Evolutionary conservation across 2,888 invertebrate genomes (phyloP).

Genomic region (Melinaea marsaeus): DNA sequence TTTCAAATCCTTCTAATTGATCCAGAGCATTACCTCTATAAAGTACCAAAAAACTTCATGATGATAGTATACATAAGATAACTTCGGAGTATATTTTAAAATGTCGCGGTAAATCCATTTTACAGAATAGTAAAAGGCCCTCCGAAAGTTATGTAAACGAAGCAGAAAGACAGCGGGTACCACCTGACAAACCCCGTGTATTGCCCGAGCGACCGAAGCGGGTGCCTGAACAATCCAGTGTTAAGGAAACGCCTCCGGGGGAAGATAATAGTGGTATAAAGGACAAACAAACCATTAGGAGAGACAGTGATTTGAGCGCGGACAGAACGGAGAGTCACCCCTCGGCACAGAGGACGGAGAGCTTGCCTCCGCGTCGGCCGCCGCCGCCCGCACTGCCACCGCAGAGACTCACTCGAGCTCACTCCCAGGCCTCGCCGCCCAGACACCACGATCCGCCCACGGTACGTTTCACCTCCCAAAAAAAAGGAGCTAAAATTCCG

Average conservation of each 20-base stretch:
- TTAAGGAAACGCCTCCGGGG: neutral
- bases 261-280: neutral
- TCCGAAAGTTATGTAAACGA: slow-evolving; percentile 39
- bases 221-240: slow-evolving; percentile 17
- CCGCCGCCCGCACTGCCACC: slow-evolving; percentile 46
- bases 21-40: too few species aligned
- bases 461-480: slow-evolving; percentile 32
- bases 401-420: slow-evolving; percentile 55
- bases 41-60: too few species aligned
- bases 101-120: neutral
- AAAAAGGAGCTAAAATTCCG: neutral
- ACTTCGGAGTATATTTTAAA: too few species aligned
- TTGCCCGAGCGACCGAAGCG: slow-evolving; percentile 26
- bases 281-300: neutral
- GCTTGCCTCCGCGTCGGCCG: slow-evolving; percentile 46
- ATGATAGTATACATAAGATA: too few species aligned
- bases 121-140: slow-evolving; percentile 47
- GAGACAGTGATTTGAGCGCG: slow-evolving; percentile 11
- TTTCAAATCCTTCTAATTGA: too few species aligned
- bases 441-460: slow-evolving; percentile 53
- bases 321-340: slow-evolving; percentile 22
- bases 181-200: slow-evolving; percentile 31
- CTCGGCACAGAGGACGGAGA: slow-evolving; percentile 34
- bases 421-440: slow-evolving; percentile 52
- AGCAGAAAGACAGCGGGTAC: slow-evolving; percentile 29